Evolutionary conservation across 2,888 invertebrate species (phyloP).

Genomic region (Acanthoscelides obtectus): DNA sequence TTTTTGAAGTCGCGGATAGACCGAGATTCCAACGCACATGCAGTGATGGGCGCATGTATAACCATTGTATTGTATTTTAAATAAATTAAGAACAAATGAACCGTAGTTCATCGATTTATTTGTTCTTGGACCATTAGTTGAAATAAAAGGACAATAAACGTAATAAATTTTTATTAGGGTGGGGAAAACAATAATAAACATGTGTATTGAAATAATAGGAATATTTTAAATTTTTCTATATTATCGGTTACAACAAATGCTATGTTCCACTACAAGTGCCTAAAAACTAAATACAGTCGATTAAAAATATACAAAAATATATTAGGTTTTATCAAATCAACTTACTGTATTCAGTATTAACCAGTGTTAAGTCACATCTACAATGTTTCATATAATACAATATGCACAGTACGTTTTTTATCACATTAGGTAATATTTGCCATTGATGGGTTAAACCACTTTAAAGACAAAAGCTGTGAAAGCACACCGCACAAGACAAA

Average conservation of each 20-base stretch:
- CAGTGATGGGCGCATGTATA: too few relatives aligned
- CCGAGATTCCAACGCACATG: too few relatives aligned
- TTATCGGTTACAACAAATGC: not conserved
- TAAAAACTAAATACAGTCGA: constrained; percentile 22
- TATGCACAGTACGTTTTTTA: constrained; percentile 34
- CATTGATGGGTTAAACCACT: constrained; percentile 12
- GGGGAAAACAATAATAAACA: constrained; percentile 13
- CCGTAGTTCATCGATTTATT: too few relatives aligned
- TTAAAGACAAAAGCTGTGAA: constrained; percentile 4
- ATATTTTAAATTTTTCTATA: constrained; percentile 17
- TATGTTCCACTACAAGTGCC: constrained; percentile 24
- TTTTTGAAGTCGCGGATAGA: too few relatives aligned
- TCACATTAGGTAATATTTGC: constrained; percentile 28
- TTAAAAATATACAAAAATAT: constrained; percentile 28
- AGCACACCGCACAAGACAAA: too few relatives aligned
- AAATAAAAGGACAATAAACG: not conserved
- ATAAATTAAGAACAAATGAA: too few relatives aligned
- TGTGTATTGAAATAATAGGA: constrained; percentile 18
- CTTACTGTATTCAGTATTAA: constrained; percentile 20
- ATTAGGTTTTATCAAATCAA: constrained; percentile 21
- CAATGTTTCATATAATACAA: constrained; percentile 32
- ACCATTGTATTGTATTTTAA: too few relatives aligned
- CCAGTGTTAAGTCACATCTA: constrained; percentile 21
- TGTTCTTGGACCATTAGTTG: too few relatives aligned
- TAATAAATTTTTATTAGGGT: constrained; percentile 2